phyloP scores from a whole-genome alignment of 1,140 invertebrate species.

The Brachionus sp. region DNA sequence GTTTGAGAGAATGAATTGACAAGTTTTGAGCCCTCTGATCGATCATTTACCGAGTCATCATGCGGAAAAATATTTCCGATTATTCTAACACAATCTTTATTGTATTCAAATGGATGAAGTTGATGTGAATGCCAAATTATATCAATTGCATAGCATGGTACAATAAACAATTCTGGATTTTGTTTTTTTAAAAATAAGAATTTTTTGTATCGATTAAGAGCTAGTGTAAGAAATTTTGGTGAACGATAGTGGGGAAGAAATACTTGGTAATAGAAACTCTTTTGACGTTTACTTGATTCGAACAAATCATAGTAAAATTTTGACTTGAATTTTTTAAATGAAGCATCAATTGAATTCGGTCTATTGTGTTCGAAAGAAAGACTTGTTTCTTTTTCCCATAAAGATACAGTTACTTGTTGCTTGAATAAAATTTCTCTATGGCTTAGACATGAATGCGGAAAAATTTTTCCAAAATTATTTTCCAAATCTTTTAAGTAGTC shows the following conservation, averaged over 20 bases:
- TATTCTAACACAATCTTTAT: conserved; percentile 55
- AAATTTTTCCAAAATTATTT: not conserved
- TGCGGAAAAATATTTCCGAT: conserved; percentile 55
- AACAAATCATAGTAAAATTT: not conserved
- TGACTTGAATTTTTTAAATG: not conserved
- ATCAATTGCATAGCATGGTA: conserved; percentile 49
- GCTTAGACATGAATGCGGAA: not conserved
- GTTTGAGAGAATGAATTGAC: not conserved
- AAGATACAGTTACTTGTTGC: not conserved
- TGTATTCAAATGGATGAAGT: conserved; percentile 58
- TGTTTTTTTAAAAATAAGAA: not conserved
- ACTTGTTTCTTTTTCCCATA: not conserved
- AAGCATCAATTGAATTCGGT: not conserved
- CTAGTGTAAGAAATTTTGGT: not conserved
- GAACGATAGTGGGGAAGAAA: not conserved
- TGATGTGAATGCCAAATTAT: conserved; percentile 63
- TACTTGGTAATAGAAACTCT: conserved; percentile 16
- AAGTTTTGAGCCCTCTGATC: conserved; percentile 53
- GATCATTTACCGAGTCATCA: conserved; percentile 57
- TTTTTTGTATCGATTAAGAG: too few species aligned
- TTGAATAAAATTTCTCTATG: not conserved
- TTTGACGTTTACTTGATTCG: conserved; percentile 11
- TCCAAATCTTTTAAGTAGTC: not conserved
- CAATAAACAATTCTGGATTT: too few species aligned
- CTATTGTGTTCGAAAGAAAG: not conserved